Evolutionary conservation across 2,888 invertebrate genomes (phyloP).

Genomic region (Coecobrya sp.): DNA sequence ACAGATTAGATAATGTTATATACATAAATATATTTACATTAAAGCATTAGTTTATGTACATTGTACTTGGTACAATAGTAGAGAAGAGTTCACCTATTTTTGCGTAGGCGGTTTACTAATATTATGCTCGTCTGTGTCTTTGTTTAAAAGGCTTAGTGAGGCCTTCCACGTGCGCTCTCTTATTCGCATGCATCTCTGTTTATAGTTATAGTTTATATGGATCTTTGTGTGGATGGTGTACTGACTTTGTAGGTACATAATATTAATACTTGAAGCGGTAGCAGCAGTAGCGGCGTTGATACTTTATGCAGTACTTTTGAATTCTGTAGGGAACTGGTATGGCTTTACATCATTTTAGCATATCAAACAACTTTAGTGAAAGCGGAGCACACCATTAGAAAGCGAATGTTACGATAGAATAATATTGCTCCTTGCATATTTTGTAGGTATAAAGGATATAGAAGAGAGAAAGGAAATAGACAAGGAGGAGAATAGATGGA

Average conservation of each 20-base stretch:
- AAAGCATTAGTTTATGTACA: too few species aligned
- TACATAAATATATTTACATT: too few species aligned
- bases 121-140: neutral
- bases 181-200: neutral
- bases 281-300: neutral
- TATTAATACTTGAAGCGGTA: neutral
- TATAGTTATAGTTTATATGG: neutral
- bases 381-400: constrained; percentile 56
- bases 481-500: neutral
- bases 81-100: neutral
- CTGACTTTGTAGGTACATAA: neutral
- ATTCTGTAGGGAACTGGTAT: constrained; percentile 76
- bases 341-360: constrained; percentile 76
- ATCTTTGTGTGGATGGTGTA: too few species aligned
- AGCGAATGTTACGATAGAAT: constrained; percentile 38
- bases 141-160: constrained; percentile 4
- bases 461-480: neutral
- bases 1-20: neutral
- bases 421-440: constrained; percentile 40
- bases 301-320: constrained; percentile 62
- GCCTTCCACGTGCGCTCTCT: constrained; percentile 17
- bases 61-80: neutral
- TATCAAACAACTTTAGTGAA: constrained; percentile 72
- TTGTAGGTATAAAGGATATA: constrained; percentile 11
- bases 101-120: neutral